Conservation (phyloP, 2,113 vertebrate species). For the Petroica traversi region DNA sequence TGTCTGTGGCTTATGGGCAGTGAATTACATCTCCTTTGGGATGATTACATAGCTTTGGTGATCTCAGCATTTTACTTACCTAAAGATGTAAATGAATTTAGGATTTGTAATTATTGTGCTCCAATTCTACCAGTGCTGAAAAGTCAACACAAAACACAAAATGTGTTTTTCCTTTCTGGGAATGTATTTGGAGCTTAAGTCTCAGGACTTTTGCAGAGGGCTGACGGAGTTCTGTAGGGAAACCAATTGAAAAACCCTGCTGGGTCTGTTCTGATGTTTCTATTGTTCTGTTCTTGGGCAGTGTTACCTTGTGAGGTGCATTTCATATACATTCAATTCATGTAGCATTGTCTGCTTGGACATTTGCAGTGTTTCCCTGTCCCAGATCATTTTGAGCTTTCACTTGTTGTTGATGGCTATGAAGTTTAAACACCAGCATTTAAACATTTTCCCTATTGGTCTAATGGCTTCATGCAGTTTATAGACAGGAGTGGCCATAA, state of each 20-base stretch:
- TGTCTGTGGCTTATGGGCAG: not conserved
- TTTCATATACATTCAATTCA: too few relatives aligned
- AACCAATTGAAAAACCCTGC: not conserved
- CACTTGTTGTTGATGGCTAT: not conserved
- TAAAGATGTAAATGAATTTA: not conserved
- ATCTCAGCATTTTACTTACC: slow-evolving; percentile 1
- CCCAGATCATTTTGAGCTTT: not conserved
- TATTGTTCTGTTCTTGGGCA: not conserved
- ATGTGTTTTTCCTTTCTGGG: not conserved
- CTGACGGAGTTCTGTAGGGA: not conserved
- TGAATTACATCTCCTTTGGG: slow-evolving; percentile 13
- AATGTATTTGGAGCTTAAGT: not conserved
- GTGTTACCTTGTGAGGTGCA: not conserved
- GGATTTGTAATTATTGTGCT: not conserved
- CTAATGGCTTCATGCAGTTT: not conserved
- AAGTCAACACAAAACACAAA: not conserved
- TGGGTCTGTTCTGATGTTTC: not conserved
- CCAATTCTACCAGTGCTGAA: not conserved
- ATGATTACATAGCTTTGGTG: not conserved
- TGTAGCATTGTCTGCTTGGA: not conserved
- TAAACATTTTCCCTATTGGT: not conserved
- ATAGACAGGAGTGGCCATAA: slow-evolving; percentile 22
- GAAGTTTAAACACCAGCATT: not conserved
- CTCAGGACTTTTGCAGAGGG: not conserved
- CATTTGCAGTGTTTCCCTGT: not conserved